Percentiles rank a stretch among this genome's conserved stretches.
Evolutionary conservation across 2,113 vertebrate genomes (phyloP).

Genomic region (Bagarius yarrelli): DNA sequence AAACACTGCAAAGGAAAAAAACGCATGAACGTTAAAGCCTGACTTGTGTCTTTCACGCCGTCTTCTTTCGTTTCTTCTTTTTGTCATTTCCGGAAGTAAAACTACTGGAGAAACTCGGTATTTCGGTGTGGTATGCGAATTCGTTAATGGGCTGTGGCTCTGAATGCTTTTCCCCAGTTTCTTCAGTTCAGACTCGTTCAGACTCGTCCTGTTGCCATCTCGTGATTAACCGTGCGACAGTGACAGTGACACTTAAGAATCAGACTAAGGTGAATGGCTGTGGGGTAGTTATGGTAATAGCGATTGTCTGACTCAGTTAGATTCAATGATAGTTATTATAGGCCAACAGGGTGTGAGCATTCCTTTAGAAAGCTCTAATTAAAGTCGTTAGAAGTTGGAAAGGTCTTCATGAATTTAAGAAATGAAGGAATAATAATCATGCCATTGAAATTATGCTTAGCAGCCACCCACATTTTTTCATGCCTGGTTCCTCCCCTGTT

Average conservation of each 20-base stretch:
- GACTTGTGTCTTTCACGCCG: neutral
- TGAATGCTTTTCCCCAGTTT: slow-evolving; percentile 69
- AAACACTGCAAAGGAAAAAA: slow-evolving; percentile 22
- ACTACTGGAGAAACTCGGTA: slow-evolving; percentile 25
- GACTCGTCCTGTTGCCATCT: slow-evolving; percentile 54
- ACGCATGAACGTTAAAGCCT: slow-evolving; percentile 13
- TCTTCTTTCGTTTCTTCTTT: neutral
- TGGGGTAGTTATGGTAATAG: slow-evolving; percentile 32
- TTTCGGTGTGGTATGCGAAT: slow-evolving; percentile 57
- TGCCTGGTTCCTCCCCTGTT: neutral
- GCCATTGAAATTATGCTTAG: neutral
- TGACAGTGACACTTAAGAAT: slow-evolving; percentile 60
- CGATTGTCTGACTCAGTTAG: slow-evolving; percentile 19
- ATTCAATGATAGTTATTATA: slow-evolving; percentile 8
- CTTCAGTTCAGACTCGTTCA: slow-evolving; percentile 59
- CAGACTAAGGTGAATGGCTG: slow-evolving; percentile 13
- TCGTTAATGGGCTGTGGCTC: slow-evolving; percentile 60
- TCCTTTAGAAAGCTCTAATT: slow-evolving; percentile 28
- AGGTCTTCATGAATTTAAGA: neutral
- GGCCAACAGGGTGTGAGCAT: slow-evolving; percentile 31
- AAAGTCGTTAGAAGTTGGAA: slow-evolving; percentile 15
- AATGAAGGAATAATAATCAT: neutral
- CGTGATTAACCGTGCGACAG: slow-evolving; percentile 38
- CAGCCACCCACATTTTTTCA: slow-evolving; percentile 14
- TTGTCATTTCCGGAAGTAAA: slow-evolving; percentile 5